These are phyloP conservation scores for Coremacera marginata DNA, from an alignment of 2,888 invertebrate genomes.

Conservation along the genomic window DNA sequence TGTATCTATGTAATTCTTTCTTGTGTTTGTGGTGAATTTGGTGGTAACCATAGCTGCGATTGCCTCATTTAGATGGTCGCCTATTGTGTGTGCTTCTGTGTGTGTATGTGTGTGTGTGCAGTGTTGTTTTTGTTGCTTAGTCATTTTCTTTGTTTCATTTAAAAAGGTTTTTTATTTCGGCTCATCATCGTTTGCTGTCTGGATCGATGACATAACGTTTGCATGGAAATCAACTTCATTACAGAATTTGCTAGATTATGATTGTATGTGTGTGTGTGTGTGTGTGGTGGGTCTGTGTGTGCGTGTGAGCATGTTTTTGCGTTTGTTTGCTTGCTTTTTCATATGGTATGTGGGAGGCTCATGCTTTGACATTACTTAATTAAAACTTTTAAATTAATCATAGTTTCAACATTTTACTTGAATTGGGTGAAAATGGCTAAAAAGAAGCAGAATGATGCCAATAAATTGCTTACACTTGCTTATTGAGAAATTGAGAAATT, in stretches of 20 bases:
- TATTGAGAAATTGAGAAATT: no score
- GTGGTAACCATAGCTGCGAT: conserved; percentile 7
- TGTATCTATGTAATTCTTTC: background rate
- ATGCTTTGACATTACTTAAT: conserved; percentile 14
- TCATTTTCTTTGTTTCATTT: background rate
- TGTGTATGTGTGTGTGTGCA: background rate
- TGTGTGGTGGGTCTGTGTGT: no score
- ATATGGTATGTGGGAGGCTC: background rate
- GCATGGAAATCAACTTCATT: conserved; percentile 8
- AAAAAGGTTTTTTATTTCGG: no score
- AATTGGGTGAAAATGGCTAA: background rate
- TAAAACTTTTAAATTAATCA: conserved; percentile 15
- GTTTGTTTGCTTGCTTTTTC: background rate
- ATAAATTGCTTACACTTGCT: background rate
- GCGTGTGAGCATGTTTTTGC: no score
- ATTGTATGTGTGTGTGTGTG: background rate
- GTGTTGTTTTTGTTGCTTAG: background rate
- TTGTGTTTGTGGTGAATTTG: conserved; percentile 8
- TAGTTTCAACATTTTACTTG: background rate
- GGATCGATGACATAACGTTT: conserved; percentile 11
- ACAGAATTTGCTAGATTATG: background rate
- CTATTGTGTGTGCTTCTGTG: background rate
- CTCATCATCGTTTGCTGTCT: background rate
- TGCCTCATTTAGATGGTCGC: background rate
- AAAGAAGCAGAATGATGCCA: conserved; percentile 8